Conservation (phyloP, 2,113 vertebrate genomes). For the Tylochromis polylepis region DNA sequence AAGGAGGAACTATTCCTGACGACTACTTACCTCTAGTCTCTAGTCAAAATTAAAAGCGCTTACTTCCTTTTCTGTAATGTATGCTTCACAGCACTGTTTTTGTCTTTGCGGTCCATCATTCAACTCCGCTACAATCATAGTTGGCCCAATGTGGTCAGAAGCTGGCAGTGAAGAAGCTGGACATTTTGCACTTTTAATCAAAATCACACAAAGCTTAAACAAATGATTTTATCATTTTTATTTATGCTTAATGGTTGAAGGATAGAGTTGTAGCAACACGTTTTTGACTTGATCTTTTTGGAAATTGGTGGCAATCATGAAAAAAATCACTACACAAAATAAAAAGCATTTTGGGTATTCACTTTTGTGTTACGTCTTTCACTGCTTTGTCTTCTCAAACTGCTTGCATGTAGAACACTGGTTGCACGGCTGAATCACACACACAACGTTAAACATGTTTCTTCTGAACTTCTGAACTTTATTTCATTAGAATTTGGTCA, state of each 20-base stretch:
- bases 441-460: not conserved
- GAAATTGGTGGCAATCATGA: not conserved
- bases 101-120: constrained; percentile 4
- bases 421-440: not conserved
- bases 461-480: not conserved
- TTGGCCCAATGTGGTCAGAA: not conserved
- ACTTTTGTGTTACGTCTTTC: not conserved
- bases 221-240: not conserved
- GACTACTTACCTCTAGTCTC: no score
- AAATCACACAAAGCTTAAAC: not conserved
- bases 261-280: not conserved
- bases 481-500: not conserved
- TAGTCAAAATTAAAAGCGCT: not conserved
- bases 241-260: not conserved
- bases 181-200: not conserved
- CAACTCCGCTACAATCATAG: not conserved
- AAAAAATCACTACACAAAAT: not conserved
- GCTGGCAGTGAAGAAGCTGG: not conserved
- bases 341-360: not conserved
- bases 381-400: not conserved
- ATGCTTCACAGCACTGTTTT: not conserved
- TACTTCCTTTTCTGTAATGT: not conserved
- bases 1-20: no score
- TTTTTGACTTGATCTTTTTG: not conserved
- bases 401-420: not conserved